Conservation (phyloP, 2,888 invertebrate species). For the Chrysomela aeneicollis region DNA sequence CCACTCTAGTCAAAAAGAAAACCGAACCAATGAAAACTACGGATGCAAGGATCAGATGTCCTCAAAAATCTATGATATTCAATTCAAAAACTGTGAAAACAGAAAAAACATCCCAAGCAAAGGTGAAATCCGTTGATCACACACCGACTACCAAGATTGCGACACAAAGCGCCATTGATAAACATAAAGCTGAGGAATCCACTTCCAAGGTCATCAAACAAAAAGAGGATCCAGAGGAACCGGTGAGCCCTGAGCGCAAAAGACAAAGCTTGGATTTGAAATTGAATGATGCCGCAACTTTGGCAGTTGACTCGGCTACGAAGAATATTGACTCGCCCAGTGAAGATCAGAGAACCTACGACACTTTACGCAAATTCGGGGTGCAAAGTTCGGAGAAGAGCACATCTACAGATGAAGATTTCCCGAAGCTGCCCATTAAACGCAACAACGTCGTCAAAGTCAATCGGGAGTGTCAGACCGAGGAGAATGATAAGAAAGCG, state of each 20-base stretch:
- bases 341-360: slow-evolving; percentile 60
- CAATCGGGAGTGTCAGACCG: slow-evolving; percentile 58
- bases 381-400: slow-evolving; percentile 59
- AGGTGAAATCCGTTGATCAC: slow-evolving; percentile 17
- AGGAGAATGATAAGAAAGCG: slow-evolving; percentile 52
- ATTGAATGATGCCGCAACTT: slow-evolving; percentile 32
- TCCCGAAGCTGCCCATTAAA: slow-evolving; percentile 53
- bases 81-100: slow-evolving; percentile 15
- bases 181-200: slow-evolving; percentile 21
- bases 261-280: slow-evolving; percentile 37
- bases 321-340: slow-evolving; percentile 58
- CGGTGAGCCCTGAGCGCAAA: slow-evolving; percentile 22
- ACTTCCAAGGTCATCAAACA: neutral
- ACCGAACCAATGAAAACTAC: slow-evolving; percentile 16
- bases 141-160: slow-evolving; percentile 9
- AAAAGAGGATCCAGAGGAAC: neutral
- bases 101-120: slow-evolving; percentile 21
- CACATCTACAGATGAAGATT: slow-evolving; percentile 59
- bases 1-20: slow-evolving; percentile 19
- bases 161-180: slow-evolving; percentile 18
- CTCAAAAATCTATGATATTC: slow-evolving; percentile 17
- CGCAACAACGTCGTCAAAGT: slow-evolving; percentile 54
- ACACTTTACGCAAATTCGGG: slow-evolving; percentile 56
- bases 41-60: slow-evolving; percentile 17
- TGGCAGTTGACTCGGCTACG: slow-evolving; percentile 8